These are phyloP conservation scores for Lepus timidus DNA, from an alignment of 2,113 vertebrate species.

Conservation along the genomic window DNA sequence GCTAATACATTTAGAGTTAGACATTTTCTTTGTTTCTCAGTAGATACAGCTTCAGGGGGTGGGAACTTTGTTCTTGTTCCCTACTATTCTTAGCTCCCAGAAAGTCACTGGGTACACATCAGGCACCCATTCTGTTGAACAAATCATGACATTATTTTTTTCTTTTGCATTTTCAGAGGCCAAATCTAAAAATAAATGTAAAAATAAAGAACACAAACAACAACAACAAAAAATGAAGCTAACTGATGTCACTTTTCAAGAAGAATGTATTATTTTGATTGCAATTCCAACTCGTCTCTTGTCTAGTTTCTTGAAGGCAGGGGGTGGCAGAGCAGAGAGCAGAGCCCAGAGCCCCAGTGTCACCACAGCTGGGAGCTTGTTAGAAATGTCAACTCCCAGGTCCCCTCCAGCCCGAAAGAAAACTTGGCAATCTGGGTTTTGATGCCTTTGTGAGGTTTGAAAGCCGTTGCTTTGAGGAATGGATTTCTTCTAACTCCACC, in stretches of 20 bases:
- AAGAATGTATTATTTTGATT: constrained; percentile 15
- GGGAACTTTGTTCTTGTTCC: not conserved
- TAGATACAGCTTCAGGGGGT: not conserved
- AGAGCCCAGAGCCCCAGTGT: too few species aligned
- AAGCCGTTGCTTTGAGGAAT: not conserved
- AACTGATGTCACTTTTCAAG: not conserved
- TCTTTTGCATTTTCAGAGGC: constrained; percentile 26
- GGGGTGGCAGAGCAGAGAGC: not conserved
- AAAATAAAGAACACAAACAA: not conserved
- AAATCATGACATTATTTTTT: not conserved
- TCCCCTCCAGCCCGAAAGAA: not conserved
- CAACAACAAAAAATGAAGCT: not conserved
- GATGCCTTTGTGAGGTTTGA: not conserved
- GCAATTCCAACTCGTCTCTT: not conserved
- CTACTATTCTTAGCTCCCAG: not conserved
- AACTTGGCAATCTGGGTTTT: not conserved
- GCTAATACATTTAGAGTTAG: not conserved
- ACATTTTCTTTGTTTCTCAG: not conserved
- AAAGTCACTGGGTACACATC: not conserved
- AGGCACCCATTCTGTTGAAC: not conserved
- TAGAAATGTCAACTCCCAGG: not conserved
- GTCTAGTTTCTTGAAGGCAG: not conserved
- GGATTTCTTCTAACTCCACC: not conserved
- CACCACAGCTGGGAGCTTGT: not conserved
- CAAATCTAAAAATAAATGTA: constrained; percentile 37